Conservation (phyloP, 64 coral and sea anemone genomes). For the Montipora sp. region DNA sequence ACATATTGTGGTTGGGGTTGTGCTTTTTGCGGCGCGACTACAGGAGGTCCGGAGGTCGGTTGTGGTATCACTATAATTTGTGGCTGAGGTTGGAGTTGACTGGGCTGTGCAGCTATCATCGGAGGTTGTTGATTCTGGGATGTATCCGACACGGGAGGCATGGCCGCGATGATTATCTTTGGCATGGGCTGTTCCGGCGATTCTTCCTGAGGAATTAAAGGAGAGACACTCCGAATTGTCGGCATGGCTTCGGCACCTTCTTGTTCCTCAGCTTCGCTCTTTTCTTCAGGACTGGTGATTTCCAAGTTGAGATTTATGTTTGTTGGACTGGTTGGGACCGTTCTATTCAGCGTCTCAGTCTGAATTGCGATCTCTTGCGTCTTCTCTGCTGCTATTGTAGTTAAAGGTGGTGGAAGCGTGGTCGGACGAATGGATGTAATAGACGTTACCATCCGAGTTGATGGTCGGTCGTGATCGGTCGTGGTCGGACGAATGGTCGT, state of each 20-base stretch:
- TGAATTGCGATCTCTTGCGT: conserved; percentile 1
- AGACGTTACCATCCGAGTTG: neutral
- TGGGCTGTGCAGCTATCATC: conserved; percentile 10
- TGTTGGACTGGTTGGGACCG: neutral
- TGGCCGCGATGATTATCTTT: conserved; percentile 3
- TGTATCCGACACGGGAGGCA: neutral
- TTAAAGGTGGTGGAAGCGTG: neutral
- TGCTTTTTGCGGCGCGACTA: neutral
- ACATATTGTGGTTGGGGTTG: conserved; percentile 3
- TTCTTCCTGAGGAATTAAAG: conserved; percentile 7
- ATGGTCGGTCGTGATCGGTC: neutral
- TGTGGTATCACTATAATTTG: neutral
- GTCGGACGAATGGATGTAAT: neutral
- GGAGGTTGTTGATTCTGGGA: conserved; percentile 3
- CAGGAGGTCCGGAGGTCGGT: neutral
- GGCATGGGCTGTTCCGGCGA: neutral
- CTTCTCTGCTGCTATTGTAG: conserved; percentile 13
- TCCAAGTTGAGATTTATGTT: conserved; percentile 47
- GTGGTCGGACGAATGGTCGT: conserved; percentile 12
- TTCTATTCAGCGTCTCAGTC: conserved; percentile 11
- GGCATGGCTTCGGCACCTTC: neutral
- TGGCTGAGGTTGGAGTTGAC: neutral
- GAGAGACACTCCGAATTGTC: neutral
- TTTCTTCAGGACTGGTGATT: neutral
- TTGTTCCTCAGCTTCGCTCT: neutral